These are phyloP conservation scores for Asbolus verrucosus DNA, from an alignment of 1,140 invertebrate genomes.

Conservation along the genomic window DNA sequence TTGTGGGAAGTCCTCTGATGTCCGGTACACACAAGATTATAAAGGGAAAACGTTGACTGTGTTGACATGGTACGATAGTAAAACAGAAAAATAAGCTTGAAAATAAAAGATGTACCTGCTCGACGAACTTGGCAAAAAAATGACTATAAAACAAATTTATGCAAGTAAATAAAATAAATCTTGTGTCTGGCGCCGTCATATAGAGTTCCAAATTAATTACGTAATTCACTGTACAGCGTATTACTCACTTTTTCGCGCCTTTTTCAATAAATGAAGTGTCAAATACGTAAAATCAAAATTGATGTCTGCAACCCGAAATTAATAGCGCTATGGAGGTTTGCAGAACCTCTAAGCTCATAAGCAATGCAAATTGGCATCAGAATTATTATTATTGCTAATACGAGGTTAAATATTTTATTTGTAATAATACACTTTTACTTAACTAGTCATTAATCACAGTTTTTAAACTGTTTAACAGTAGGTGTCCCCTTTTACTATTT, in stretches of 20 bases:
- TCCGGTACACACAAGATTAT: slow-evolving; percentile 31
- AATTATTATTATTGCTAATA: too few relatives aligned
- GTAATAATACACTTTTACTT: slow-evolving; percentile 24
- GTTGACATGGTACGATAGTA: background rate
- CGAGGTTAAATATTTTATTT: background rate
- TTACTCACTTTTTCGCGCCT: too few relatives aligned
- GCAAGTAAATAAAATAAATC: too few relatives aligned
- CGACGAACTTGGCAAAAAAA: too few relatives aligned
- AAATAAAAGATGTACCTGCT: too few relatives aligned
- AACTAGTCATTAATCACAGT: slow-evolving; percentile 15
- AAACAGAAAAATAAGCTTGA: background rate
- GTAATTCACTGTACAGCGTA: too few relatives aligned
- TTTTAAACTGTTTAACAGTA: slow-evolving; percentile 22
- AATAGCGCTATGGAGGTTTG: background rate
- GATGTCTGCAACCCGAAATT: slow-evolving; percentile 9
- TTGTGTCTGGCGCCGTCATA: too few relatives aligned
- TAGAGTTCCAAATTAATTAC: too few relatives aligned
- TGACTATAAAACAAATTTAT: too few relatives aligned
- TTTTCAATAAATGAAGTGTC: too few relatives aligned
- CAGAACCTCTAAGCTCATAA: background rate
- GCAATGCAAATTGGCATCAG: too few relatives aligned
- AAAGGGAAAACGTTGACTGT: slow-evolving; percentile 23
- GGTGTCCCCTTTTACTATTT: slow-evolving; percentile 18
- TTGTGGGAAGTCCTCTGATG: slow-evolving; percentile 18
- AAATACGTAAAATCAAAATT: too few relatives aligned